Base-by-base conservation (phyloP, 2,888 invertebrate species). In the Diaprepes abbreviatus region DNA sequence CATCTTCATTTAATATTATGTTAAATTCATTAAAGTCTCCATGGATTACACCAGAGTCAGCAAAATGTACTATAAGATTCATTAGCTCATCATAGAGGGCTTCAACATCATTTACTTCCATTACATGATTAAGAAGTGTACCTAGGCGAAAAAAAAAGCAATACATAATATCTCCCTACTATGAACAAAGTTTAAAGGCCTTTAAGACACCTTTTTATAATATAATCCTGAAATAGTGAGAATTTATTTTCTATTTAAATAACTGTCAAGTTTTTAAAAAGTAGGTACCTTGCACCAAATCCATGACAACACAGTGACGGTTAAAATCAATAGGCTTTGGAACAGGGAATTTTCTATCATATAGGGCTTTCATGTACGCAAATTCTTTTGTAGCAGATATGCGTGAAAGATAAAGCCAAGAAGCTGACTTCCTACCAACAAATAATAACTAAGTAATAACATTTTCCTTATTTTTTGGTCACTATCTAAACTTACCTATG, bases 11-110 rank as follows among this genome's bases (percentile, higher is more conserved):
- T 0, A 95, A 87, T 92, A 99, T 95, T 72, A 99, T 90, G 84
- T 99, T 99, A 85, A 99, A 99, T 85, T 99, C 99, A 82, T 99
- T 99, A 83, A 98, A 99, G 87, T 99, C 99, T 7, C 98, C 95
- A 83, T 99, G 99, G 77, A 99, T 98, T 1, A 99, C 95, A 0
- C 99, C 99, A 79, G 94, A 92, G 85, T 95, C 93, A 19, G 93
- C 99, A 59, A 99, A 88, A 38, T 91, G 89, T 0, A 98, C 91
- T 54, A 99, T 93, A 24, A 98, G 86, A 77, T 94, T 90, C 98
- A 99, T 98, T 68, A 98, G 88, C 78, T 96, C 93, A 78, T 96
- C 96, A 81, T 97, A 99, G 0, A 98, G 86, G 1, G 86, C 86
- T 74, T 92, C 94, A 0, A 92, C 88, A 80, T 96, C 90, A 0